Evolutionary conservation across 1,140 invertebrate species (phyloP), one percentile per base, ranked within the genome.

Genomic region (Eciton burchellii): DNA sequence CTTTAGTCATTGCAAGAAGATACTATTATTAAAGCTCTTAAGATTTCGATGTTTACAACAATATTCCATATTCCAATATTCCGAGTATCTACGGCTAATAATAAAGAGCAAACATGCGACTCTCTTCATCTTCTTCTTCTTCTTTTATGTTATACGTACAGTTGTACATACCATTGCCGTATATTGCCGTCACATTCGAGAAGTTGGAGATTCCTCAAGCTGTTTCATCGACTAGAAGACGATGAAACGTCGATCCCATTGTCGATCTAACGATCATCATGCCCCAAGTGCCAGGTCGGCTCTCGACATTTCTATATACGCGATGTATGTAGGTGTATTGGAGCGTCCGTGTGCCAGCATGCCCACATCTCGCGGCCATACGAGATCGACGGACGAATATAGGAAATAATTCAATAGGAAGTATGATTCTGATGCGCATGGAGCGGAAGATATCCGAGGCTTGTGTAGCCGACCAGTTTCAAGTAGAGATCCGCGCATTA

Each of bases 381-480:
- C 21, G 9, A 66, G 43, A 45, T 62, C 52, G 52, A 2, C 35
- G 26, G 66, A 21, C n/a, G 41, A 9, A n/a, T n/a, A n/a, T n/a
- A n/a, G n/a, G n/a, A n/a, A n/a, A n/a, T n/a, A n/a, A 66, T 47
- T 60, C 26, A 86, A 87, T 52, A 43, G 60, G 66, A 56, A 83
- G 71, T 72, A 81, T 84, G 84, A 87, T 87, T 83, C 83, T 12
- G 59, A 56, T 24, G 62, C 52, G 26, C 24, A 52, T 12, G 21
- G 49, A 52, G 81, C 73, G 81, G 85, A 87, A 83, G 81, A 73
- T 81, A 87, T 87, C 79, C 73, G 82, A 65, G 72, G 26, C 65
- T 81, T 79, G 70, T 65, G 57, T 19, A 56, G 49, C 62, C 29
- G 62, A 49, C 21, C 73, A 19, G 73, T 83, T 86, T 66, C 68